A percentile compares a stretch with the other conserved stretches of the same genome.
Evolutionary conservation across 2,888 invertebrate species (phyloP).

Genomic region (Patella pellucida): DNA sequence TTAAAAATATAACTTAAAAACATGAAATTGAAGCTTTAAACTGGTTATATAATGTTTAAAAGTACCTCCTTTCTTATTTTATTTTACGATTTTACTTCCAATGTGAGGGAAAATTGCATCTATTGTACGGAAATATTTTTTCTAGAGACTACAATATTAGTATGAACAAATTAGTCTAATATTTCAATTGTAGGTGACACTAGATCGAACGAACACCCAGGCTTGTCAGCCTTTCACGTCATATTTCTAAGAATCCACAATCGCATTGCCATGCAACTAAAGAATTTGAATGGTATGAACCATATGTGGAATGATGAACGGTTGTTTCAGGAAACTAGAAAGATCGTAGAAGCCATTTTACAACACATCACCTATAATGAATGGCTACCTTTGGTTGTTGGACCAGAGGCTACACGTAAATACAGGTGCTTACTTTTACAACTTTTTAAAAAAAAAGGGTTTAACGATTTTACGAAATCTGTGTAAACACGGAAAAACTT

Average conservation of each 20-base stretch:
- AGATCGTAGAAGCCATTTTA: conserved; percentile 77
- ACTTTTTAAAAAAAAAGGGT: too few relatives aligned
- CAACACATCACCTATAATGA: conserved; percentile 70
- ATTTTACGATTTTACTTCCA: too few relatives aligned
- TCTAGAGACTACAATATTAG: too few relatives aligned
- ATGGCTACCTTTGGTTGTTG: conserved; percentile 83
- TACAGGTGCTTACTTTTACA: neutral
- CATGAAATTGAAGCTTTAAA: too few relatives aligned
- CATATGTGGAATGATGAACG: conserved; percentile 34
- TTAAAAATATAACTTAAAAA: too few relatives aligned
- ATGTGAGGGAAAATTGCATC: too few relatives aligned
- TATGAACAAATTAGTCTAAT: neutral
- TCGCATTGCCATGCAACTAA: conserved; percentile 28
- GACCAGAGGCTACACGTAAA: conserved; percentile 8
- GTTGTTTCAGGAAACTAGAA: conserved; percentile 39
- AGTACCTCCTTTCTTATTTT: too few relatives aligned
- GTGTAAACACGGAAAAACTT: too few relatives aligned
- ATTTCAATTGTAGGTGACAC: conserved; percentile 33
- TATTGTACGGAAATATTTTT: too few relatives aligned
- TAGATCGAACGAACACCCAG: conserved; percentile 39
- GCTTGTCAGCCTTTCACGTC: conserved; percentile 38
- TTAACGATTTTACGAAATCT: too few relatives aligned
- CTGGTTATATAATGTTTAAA: too few relatives aligned
- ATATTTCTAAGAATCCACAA: conserved; percentile 44
- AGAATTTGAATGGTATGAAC: conserved; percentile 12